These are phyloP conservation scores for Trogon surrucura DNA, from an alignment of 2,113 vertebrate genomes.

Conservation along the genomic window DNA sequence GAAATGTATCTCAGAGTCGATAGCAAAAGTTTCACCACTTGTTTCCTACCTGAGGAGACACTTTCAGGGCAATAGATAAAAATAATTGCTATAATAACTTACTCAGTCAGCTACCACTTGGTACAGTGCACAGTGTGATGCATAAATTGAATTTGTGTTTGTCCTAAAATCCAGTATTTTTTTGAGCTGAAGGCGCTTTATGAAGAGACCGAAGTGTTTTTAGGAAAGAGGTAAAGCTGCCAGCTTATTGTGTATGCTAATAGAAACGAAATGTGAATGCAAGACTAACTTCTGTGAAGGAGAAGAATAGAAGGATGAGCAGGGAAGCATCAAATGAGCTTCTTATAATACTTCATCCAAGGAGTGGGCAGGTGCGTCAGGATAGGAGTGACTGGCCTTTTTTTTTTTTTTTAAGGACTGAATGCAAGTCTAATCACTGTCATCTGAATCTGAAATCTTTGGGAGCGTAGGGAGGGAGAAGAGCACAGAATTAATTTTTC, in stretches of 20 bases:
- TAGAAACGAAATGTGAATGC: background rate
- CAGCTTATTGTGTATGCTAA: background rate
- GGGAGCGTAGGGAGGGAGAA: background rate
- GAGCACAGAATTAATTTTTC: background rate
- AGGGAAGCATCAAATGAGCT: background rate
- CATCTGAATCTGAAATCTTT: background rate
- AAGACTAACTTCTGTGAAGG: background rate
- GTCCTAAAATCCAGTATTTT: background rate
- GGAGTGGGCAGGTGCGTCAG: background rate
- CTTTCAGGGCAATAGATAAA: constrained; percentile 4
- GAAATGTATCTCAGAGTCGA: background rate
- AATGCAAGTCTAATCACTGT: background rate
- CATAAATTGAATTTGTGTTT: background rate
- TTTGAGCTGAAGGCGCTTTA: background rate
- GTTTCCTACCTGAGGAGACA: background rate
- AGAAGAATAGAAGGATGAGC: background rate
- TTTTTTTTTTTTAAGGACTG: background rate
- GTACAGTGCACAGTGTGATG: background rate
- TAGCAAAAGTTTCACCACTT: background rate
- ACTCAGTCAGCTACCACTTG: background rate
- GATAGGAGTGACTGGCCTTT: background rate
- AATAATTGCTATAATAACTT: constrained; percentile 13
- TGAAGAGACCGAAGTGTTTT: background rate
- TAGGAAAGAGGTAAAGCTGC: background rate
- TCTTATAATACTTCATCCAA: background rate